Evolutionary conservation across 2,113 vertebrate genomes (phyloP).

Genomic region (Bothrops jararaca): DNA sequence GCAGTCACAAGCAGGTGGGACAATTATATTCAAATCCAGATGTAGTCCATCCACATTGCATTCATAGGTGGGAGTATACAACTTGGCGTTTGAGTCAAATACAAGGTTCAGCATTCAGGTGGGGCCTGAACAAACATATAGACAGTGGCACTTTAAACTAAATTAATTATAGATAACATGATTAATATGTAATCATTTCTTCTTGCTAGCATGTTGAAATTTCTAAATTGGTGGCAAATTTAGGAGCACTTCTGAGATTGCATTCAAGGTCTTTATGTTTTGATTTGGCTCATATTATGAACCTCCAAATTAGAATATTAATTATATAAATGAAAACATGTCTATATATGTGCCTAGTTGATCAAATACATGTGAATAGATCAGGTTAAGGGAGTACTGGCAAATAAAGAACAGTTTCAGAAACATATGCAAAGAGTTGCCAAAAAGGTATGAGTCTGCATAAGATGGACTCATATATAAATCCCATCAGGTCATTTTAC

Average conservation of each 20-base stretch:
- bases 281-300: neutral
- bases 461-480: neutral
- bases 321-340: neutral
- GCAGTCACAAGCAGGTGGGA: too few species aligned
- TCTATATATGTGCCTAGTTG: neutral
- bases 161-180: neutral
- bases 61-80: neutral
- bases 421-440: neutral
- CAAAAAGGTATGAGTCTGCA: neutral
- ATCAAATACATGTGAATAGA: neutral
- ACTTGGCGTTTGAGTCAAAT: neutral
- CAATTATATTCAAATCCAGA: neutral
- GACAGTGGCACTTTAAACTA: neutral
- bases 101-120: neutral
- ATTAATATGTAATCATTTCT: neutral
- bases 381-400: neutral
- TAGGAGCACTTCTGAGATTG: neutral
- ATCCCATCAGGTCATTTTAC: neutral
- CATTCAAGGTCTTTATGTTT: neutral
- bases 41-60: neutral
- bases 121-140: neutral
- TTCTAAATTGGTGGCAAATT: neutral
- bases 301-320: neutral
- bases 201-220: neutral
- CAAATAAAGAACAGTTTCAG: neutral